Base-by-base conservation (phyloP, 2,797 vertebrate species). In the Echiichthys vipera region DNA sequence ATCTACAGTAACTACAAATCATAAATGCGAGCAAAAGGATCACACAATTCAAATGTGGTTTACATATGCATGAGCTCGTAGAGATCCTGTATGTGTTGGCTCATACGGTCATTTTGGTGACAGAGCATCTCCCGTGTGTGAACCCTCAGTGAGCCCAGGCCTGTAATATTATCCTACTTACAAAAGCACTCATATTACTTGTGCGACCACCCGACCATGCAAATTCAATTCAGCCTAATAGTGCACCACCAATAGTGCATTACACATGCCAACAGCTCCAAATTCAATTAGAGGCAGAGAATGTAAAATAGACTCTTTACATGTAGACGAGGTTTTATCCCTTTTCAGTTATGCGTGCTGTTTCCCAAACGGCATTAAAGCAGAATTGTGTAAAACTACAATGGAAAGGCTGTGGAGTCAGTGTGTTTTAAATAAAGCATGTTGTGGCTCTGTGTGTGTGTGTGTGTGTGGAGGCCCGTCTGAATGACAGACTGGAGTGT, bases 201-300 rank as follows among this genome's bases (percentile, higher is more conserved):
- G 82, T 77, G 77, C 39, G 40, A 61, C 85, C 79, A 81, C 53
- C 74, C 68, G 27, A 79, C 59, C 84, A n/a, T 85, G 85, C 45
- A 85, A 85, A 90, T 90, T 78, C 76, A 89, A 89, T 92, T 84
- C 83, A 69, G 70, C 61, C 86, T 87, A 89, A 92, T 88, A 84
- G 85, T 75, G 77, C 76, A 61, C 81, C 83, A 73, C 73, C 78
- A 84, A 74, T 84, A 83, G 84, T 56, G 86, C 82, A 74, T 80
- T 74, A 55, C 85, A 71, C 77, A 39, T 49, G 74, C 83, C 80
- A 32, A 69, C 77, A 24, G 81, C 81, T 84, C 77, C 69, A 18
- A 68, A 68, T 88, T 89, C 75, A 88, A 88, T 91, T 86, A 89
- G 76, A 58, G 34, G 27, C 77, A 76, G 27, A 83, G 65, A 36